Evolutionary conservation across 2,888 invertebrate genomes (phyloP).

Genomic region (Cacoxenus indagator): DNA sequence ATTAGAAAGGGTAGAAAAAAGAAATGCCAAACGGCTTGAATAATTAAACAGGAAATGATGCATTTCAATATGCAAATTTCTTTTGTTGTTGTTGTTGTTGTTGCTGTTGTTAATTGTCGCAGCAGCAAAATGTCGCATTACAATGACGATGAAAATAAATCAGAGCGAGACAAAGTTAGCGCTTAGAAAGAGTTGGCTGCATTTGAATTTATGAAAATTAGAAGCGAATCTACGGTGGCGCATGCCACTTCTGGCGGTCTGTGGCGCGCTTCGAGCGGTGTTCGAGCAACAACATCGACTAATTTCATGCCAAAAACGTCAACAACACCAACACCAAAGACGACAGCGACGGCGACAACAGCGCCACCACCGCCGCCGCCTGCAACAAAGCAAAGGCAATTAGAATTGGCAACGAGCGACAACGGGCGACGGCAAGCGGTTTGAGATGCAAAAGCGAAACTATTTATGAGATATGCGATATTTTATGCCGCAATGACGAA

Average conservation of each 20-base stretch:
- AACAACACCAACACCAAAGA: slow-evolving; percentile 30
- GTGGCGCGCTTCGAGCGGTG: slow-evolving; percentile 24
- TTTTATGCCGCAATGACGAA: slow-evolving; percentile 18
- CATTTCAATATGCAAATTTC: slow-evolving; percentile 53
- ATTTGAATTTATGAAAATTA: neutral
- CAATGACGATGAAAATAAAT: no score
- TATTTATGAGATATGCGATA: slow-evolving; percentile 11
- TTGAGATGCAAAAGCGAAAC: neutral
- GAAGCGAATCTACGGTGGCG: slow-evolving; percentile 9
- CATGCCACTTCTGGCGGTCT: slow-evolving; percentile 24
- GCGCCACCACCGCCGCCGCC: slow-evolving; percentile 41
- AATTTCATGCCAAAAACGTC: slow-evolving; percentile 57
- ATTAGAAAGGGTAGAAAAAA: slow-evolving; percentile 33
- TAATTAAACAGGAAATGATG: slow-evolving; percentile 22
- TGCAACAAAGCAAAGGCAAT: slow-evolving; percentile 60
- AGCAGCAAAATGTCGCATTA: slow-evolving; percentile 17
- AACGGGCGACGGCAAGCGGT: neutral
- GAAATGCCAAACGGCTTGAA: neutral
- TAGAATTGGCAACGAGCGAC: neutral
- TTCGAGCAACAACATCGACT: slow-evolving; percentile 54
- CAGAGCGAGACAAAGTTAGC: no score
- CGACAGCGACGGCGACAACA: slow-evolving; percentile 23
- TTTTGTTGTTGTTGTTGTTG: no score
- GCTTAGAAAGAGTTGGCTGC: no score
- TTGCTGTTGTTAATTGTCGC: slow-evolving; percentile 37